A percentile compares a stretch with the other conserved stretches of the same genome.
phyloP scores from a whole-genome alignment of 2,113 vertebrate genomes.

The Turdus rufiventris region DNA sequence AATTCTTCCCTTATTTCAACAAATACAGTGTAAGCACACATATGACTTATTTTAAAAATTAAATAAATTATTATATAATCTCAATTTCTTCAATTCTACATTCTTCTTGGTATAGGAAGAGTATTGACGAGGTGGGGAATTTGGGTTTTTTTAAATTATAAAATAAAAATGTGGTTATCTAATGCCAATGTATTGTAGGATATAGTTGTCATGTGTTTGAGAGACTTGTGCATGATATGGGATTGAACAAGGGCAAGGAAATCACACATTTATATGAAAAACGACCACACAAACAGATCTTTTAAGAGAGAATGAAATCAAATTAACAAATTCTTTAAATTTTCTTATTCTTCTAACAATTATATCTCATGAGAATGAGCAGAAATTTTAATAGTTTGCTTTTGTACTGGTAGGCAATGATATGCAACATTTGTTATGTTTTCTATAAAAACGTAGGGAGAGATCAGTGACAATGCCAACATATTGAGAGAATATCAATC shows the following conservation, averaged over 20 bases:
- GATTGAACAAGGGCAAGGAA: neutral
- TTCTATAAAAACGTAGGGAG: neutral
- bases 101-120: neutral
- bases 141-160: neutral
- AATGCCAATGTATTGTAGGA: neutral
- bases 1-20: neutral
- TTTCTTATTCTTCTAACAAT: neutral
- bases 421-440: neutral
- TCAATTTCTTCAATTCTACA: neutral
- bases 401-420: neutral
- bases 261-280: neutral
- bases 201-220: neutral
- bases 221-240: neutral
- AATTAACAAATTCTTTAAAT: neutral
- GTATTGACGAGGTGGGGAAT: neutral
- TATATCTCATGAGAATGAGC: neutral
- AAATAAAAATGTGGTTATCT: neutral
- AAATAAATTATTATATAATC: neutral
- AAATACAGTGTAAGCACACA: neutral
- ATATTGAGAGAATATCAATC: neutral
- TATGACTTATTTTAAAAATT: neutral
- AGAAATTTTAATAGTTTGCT: neutral
- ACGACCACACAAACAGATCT: neutral
- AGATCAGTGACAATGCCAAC: neutral
- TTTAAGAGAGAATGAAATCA: neutral